A percentile compares a stretch with the other conserved stretches of the same genome.
phyloP scores from a whole-genome alignment of 2,888 invertebrate genomes.

The Stratiomys singularior region DNA sequence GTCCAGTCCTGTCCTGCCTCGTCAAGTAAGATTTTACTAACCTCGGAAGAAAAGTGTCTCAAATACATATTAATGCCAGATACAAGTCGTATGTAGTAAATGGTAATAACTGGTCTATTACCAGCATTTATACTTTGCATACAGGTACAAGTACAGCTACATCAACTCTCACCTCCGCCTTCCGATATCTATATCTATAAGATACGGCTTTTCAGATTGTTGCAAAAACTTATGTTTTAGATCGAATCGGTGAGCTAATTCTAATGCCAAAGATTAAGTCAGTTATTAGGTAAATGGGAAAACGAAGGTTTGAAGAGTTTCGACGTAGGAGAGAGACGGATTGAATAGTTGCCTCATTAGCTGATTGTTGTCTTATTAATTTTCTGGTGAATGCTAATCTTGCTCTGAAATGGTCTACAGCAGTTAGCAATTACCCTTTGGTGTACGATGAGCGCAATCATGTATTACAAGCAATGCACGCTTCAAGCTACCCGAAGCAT shows the following conservation, averaged over 20 bases:
- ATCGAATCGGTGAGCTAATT: neutral
- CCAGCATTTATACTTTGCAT: neutral
- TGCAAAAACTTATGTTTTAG: conserved; percentile 5
- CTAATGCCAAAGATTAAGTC: conserved; percentile 1
- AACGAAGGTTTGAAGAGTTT: neutral
- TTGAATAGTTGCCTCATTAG: too few species aligned
- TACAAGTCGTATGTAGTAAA: neutral
- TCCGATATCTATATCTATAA: conserved; percentile 9
- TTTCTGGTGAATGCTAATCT: too few species aligned
- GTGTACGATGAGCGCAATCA: too few species aligned
- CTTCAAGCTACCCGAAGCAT: too few species aligned
- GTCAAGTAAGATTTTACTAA: conserved; percentile 23
- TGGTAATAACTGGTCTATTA: conserved; percentile 15
- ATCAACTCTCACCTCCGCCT: conserved; percentile 9
- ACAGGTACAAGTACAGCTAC: neutral
- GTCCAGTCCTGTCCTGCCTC: conserved; percentile 17
- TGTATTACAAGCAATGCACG: too few species aligned
- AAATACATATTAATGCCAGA: neutral
- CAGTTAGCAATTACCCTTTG: too few species aligned
- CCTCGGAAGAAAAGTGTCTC: conserved; percentile 30
- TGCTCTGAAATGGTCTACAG: too few species aligned
- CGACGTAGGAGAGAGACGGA: neutral
- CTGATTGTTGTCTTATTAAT: too few species aligned
- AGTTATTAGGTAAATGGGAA: conserved; percentile 15
- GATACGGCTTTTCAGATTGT: neutral